Conservation (phyloP, 1,140 invertebrate species). For the Bursaphelenchus mucronatus region DNA sequence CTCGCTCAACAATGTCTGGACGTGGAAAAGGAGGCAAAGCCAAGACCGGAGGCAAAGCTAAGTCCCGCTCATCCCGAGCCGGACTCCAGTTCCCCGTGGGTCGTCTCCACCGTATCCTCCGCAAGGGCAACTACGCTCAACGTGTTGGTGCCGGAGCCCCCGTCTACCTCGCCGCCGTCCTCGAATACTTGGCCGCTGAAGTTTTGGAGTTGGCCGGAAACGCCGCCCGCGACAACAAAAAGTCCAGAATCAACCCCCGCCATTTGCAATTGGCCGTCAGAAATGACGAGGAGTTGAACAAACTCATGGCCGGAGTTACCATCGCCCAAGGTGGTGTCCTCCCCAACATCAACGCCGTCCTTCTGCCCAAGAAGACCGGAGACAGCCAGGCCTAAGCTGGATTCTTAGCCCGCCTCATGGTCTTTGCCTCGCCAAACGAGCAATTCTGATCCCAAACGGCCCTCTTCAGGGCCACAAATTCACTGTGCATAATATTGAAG, state of each 20-base stretch:
- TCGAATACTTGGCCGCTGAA: slow-evolving; percentile 69
- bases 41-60: slow-evolving; percentile 61
- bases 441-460: slow-evolving; percentile 16
- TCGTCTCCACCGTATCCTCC: slow-evolving; percentile 69
- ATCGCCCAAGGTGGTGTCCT: slow-evolving; percentile 79
- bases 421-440: not conserved
- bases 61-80: slow-evolving; percentile 68
- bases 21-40: slow-evolving; percentile 49
- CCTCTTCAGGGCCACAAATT: slow-evolving; percentile 17
- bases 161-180: slow-evolving; percentile 70
- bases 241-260: slow-evolving; percentile 72
- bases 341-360: slow-evolving; percentile 73
- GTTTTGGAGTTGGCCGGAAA: slow-evolving; percentile 70
- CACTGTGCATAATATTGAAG: not conserved
- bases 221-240: slow-evolving; percentile 65
- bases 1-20: slow-evolving; percentile 36
- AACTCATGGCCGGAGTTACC: slow-evolving; percentile 72
- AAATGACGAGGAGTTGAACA: slow-evolving; percentile 64
- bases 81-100: slow-evolving; percentile 72
- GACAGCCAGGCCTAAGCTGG: slow-evolving; percentile 4
- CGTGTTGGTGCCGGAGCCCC: slow-evolving; percentile 70
- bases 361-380: slow-evolving; percentile 70
- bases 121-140: slow-evolving; percentile 72
- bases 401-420: too few species aligned
- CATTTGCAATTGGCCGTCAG: slow-evolving; percentile 63